Conservation (phyloP, 1,140 invertebrate genomes). For the Conus ventricosus region DNA sequence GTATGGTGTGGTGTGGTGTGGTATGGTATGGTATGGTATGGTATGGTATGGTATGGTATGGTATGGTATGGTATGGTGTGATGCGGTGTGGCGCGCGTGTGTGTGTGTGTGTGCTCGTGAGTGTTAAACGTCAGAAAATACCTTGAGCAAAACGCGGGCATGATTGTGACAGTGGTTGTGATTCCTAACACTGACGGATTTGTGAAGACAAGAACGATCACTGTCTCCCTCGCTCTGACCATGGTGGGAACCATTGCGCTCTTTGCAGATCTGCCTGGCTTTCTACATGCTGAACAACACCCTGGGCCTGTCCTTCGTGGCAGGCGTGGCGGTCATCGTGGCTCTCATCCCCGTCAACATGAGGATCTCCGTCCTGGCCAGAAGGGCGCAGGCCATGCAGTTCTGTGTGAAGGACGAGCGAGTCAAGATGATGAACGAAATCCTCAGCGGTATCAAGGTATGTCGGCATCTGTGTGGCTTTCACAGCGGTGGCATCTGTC, state of each 20-base stretch:
- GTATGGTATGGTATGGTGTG: too few species aligned
- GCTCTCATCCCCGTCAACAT: conserved; percentile 84
- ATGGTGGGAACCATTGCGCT: too few species aligned
- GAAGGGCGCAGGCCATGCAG: conserved; percentile 76
- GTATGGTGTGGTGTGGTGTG: too few species aligned
- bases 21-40: too few species aligned
- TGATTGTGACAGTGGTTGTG: conserved; percentile 81
- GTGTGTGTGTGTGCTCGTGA: too few species aligned
- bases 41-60: too few species aligned
- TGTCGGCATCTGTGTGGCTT: not conserved
- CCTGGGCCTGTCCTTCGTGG: conserved; percentile 74
- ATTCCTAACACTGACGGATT: not conserved
- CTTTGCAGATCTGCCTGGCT: conserved; percentile 85
- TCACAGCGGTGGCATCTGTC: not conserved
- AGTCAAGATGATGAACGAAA: conserved; percentile 75
- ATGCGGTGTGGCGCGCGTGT: too few species aligned
- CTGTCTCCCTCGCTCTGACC: too few species aligned
- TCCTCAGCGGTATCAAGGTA: conserved; percentile 79
- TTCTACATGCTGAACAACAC: conserved; percentile 92
- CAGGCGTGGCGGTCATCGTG: conserved; percentile 73
- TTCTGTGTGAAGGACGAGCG: conserved; percentile 79
- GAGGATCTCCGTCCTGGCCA: conserved; percentile 86
- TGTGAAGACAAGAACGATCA: not conserved
- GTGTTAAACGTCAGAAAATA: too few species aligned
- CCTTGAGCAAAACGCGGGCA: too few species aligned